Evolutionary conservation across 2,888 invertebrate species (phyloP).

Genomic region (Pelosia muscerda): DNA sequence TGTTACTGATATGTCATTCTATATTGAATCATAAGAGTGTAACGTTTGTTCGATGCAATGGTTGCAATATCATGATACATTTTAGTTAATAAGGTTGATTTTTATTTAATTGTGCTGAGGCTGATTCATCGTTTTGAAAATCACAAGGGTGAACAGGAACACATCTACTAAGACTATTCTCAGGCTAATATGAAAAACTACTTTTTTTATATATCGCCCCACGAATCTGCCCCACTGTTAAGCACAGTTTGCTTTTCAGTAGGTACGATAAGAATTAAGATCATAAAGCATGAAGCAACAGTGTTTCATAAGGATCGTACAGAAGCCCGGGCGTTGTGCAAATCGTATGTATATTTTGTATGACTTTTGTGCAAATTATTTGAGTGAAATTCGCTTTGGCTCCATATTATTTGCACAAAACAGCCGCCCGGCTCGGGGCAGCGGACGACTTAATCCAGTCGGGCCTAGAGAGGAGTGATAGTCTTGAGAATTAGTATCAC

Average conservation of each 20-base stretch:
- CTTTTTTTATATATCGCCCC: background rate
- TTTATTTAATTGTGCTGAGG: slow-evolving; percentile 33
- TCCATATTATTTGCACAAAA: too few species aligned
- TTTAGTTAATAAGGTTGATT: slow-evolving; percentile 45
- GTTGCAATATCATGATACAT: slow-evolving; percentile 31
- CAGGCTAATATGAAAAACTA: background rate
- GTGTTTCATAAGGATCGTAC: too few species aligned
- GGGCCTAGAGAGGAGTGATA: background rate
- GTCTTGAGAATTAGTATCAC: background rate
- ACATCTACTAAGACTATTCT: background rate
- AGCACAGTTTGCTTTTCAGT: background rate
- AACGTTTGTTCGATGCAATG: slow-evolving; percentile 19
- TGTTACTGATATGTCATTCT: slow-evolving; percentile 37
- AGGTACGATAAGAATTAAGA: background rate
- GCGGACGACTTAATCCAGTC: background rate
- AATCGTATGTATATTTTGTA: too few species aligned
- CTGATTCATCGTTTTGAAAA: slow-evolving; percentile 18
- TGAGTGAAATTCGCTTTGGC: too few species aligned
- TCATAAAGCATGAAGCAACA: too few species aligned
- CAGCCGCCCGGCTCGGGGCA: too few species aligned
- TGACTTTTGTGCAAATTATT: too few species aligned
- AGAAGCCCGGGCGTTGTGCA: too few species aligned
- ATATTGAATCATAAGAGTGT: slow-evolving; percentile 21
- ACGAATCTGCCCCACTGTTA: too few species aligned
- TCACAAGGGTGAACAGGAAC: slow-evolving; percentile 18